Evolutionary conservation across 2,797 vertebrate species (phyloP).

Genomic region (Thaleichthys pacificus): DNA sequence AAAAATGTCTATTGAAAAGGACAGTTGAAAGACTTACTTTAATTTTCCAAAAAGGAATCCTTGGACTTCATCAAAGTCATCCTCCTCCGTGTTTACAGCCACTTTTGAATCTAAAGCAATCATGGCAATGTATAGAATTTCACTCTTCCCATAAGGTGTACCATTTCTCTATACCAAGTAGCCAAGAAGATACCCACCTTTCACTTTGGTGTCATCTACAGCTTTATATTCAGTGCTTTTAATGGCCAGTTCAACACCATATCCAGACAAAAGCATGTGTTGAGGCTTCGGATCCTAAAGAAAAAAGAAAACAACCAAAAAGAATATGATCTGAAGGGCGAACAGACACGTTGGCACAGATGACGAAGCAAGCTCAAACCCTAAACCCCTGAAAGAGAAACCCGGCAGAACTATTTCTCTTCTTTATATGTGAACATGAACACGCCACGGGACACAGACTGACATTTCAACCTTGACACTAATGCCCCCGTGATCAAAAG

Average conservation of each 20-base stretch:
- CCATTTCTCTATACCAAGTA: conserved; percentile 13
- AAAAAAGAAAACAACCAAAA: conserved; percentile 1
- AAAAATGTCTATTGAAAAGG: not conserved
- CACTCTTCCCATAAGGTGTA: not conserved
- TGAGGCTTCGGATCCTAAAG: conserved; percentile 79
- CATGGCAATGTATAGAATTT: conserved; percentile 14
- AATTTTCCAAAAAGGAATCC: conserved; percentile 91
- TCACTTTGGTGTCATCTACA: conserved; percentile 88
- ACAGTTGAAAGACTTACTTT: conserved; percentile 77
- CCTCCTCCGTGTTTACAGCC: conserved; percentile 66
- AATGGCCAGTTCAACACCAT: conserved; percentile 94
- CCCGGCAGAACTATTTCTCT: not conserved
- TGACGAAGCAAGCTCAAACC: not conserved
- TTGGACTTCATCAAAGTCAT: conserved; percentile 83
- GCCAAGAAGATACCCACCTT: conserved; percentile 75
- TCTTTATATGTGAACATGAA: conserved; percentile 12
- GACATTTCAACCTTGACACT: conserved; percentile 48
- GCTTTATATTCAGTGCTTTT: conserved; percentile 98
- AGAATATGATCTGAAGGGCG: not conserved
- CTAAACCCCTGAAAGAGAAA: not conserved
- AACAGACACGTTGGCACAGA: not conserved
- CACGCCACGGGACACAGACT: conserved; percentile 28
- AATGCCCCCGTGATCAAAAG: conserved; percentile 40
- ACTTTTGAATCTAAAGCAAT: conserved; percentile 75
- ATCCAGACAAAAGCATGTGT: conserved; percentile 92